Evolutionary conservation across 2,113 vertebrate species (phyloP).

Genomic region (Tupaia tana): DNA sequence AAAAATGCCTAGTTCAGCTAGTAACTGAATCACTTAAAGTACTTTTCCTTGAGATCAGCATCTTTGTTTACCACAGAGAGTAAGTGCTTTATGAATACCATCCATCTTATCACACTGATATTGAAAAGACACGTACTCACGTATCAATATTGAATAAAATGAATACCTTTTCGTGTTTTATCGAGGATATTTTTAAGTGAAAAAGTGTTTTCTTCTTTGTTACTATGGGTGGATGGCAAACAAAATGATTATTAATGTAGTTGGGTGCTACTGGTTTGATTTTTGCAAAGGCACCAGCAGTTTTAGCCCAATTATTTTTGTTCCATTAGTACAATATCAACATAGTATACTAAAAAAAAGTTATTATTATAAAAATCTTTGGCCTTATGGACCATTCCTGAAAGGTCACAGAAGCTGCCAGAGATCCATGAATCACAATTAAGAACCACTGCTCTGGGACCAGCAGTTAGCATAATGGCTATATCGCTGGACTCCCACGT

Average conservation of each 20-base stretch:
- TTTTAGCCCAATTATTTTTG: neutral
- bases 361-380: neutral
- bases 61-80: neutral
- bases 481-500: too few species aligned
- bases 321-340: neutral
- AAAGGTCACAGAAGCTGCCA: neutral
- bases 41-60: neutral
- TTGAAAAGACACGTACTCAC: neutral
- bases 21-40: neutral
- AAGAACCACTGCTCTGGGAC: neutral
- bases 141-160: neutral
- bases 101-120: neutral
- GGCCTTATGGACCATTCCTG: neutral
- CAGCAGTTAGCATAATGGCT: neutral
- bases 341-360: neutral
- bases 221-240: neutral
- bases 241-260: neutral
- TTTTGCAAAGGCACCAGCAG: neutral
- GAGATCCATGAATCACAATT: neutral
- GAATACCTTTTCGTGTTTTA: neutral
- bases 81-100: neutral
- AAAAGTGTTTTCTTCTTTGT: neutral
- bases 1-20: neutral
- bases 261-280: neutral
- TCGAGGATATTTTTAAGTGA: neutral